Percentiles rank a stretch among this genome's conserved stretches.
These are phyloP conservation scores for Isoperla grammatica DNA, from an alignment of 2,888 invertebrate genomes.

Conservation along the genomic window DNA sequence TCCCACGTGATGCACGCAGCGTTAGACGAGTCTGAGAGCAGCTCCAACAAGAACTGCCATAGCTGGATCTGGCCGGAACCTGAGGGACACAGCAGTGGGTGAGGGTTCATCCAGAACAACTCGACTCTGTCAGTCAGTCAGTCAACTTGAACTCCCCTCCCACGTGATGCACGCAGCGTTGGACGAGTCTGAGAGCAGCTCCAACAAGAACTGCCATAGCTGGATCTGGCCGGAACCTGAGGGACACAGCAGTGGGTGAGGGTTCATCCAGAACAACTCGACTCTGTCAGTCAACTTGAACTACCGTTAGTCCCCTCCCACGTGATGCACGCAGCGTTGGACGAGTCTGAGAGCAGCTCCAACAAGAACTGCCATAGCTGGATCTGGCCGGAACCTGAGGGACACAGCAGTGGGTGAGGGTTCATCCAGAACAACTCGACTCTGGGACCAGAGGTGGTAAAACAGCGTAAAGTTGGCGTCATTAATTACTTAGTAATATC, in stretches of 20 bases:
- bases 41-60: conserved; percentile 97
- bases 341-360: conserved; percentile 91
- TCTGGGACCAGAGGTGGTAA: too few relatives aligned
- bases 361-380: conserved; percentile 99
- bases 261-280: too few relatives aligned
- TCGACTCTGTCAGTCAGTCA: too few relatives aligned
- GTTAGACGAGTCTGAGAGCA: conserved; percentile 92
- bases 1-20: conserved; percentile 98
- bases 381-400: conserved; percentile 68
- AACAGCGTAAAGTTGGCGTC: too few relatives aligned
- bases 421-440: too few relatives aligned
- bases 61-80: conserved; percentile 86
- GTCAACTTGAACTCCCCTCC: conserved; percentile 93
- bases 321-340: conserved; percentile 93
- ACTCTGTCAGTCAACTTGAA: conserved; percentile 79
- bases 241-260: conserved; percentile 2
- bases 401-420: conserved; percentile 4
- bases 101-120: too few relatives aligned
- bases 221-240: conserved; percentile 79
- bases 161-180: conserved; percentile 97
- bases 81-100: too few relatives aligned
- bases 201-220: conserved; percentile 97
- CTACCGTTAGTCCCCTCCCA: conserved; percentile 99
- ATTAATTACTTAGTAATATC: too few relatives aligned
- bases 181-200: conserved; percentile 90